phyloP scores from a whole-genome alignment of 2,797 vertebrate genomes.

The Craterocephalus amniculus region DNA sequence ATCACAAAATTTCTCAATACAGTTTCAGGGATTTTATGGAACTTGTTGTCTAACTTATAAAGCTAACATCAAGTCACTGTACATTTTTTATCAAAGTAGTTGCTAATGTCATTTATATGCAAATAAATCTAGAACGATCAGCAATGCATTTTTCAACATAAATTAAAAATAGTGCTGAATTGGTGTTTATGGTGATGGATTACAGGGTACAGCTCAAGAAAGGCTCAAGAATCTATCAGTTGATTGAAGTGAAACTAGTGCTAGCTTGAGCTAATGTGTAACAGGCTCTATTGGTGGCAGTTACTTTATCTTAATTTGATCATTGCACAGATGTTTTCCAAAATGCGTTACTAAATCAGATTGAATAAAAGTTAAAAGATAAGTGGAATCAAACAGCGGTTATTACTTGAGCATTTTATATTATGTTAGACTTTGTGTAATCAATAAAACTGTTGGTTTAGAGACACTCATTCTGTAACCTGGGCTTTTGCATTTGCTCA shows the following conservation, averaged over 20 bases:
- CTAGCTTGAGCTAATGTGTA: background rate
- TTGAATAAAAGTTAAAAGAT: background rate
- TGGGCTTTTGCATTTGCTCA: too few species aligned
- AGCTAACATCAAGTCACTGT: background rate
- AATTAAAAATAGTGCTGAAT: constrained; percentile 30
- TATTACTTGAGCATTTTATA: too few species aligned
- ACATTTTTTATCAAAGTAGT: constrained; percentile 9
- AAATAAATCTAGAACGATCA: constrained; percentile 18
- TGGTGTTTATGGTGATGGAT: constrained; percentile 23
- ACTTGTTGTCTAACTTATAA: constrained; percentile 14
- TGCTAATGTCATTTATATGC: constrained; percentile 11
- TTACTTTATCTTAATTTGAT: background rate
- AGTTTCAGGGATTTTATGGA: background rate
- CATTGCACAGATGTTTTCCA: background rate
- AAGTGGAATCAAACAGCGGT: background rate
- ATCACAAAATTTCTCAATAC: too few species aligned
- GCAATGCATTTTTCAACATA: constrained; percentile 6
- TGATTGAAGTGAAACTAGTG: constrained; percentile 13
- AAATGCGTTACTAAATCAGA: background rate
- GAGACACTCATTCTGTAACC: too few species aligned
- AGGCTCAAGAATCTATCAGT: constrained; percentile 4
- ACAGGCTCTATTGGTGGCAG: background rate
- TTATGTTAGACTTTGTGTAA: too few species aligned
- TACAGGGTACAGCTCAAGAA: constrained; percentile 3
- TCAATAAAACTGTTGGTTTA: too few species aligned